These are phyloP conservation scores for Rhynchophorus ferrugineus DNA, from an alignment of 1,140 invertebrate genomes.

Conservation along the genomic window DNA sequence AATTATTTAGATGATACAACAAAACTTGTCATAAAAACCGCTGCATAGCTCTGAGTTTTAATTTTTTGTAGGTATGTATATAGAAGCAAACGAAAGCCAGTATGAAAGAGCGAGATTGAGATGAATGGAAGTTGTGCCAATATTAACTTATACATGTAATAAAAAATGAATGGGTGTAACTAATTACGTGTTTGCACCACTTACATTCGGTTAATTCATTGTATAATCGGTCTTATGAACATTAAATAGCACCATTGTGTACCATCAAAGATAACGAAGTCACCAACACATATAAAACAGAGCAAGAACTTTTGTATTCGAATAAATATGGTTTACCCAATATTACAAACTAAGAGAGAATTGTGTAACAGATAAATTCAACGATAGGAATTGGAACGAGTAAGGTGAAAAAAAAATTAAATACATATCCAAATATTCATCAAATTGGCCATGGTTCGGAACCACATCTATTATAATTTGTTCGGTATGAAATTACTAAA, in stretches of 20 bases:
- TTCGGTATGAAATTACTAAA: too few relatives aligned
- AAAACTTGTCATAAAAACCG: slow-evolving; percentile 2
- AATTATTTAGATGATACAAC: not conserved
- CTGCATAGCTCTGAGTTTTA: not conserved
- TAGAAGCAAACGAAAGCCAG: slow-evolving; percentile 12
- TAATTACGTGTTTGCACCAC: slow-evolving; percentile 21
- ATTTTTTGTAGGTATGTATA: slow-evolving; percentile 24
- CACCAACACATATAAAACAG: not conserved
- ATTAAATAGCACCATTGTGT: slow-evolving; percentile 7
- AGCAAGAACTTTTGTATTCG: not conserved
- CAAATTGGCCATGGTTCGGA: too few relatives aligned
- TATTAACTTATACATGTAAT: slow-evolving; percentile 23
- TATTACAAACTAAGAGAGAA: too few relatives aligned
- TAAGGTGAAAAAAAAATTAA: too few relatives aligned
- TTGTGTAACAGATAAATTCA: too few relatives aligned
- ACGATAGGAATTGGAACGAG: too few relatives aligned
- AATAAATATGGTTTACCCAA: too few relatives aligned
- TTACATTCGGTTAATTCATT: slow-evolving; percentile 9
- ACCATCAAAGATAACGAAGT: not conserved
- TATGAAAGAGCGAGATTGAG: slow-evolving; percentile 2
- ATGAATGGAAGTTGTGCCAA: slow-evolving; percentile 21
- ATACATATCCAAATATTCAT: not conserved
- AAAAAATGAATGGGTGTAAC: slow-evolving; percentile 19
- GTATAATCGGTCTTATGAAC: slow-evolving; percentile 10
- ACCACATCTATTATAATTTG: too few relatives aligned